A percentile compares a stretch with the other conserved stretches of the same genome.
phyloP scores from a whole-genome alignment of 2,797 vertebrate genomes.

The Fistularia tabacaria region DNA sequence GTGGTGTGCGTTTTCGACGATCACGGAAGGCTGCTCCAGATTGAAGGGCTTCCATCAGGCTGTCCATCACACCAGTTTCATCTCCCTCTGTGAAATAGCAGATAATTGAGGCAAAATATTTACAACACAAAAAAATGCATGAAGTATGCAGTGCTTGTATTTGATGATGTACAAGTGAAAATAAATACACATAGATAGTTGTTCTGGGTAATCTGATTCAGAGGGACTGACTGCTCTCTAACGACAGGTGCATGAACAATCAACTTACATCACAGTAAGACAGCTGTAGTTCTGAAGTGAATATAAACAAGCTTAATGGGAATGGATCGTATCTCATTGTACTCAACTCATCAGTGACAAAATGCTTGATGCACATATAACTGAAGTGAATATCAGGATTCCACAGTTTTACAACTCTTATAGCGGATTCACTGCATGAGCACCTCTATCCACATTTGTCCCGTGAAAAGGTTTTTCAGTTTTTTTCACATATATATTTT shows the following conservation, averaged over 20 bases:
- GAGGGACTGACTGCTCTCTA: neutral
- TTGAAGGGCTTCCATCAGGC: conserved; percentile 93
- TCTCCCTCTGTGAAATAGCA: conserved; percentile 84
- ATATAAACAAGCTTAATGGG: too few relatives aligned
- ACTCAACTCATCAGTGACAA: too few relatives aligned
- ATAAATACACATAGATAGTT: neutral
- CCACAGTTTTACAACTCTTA: too few relatives aligned
- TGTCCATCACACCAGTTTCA: conserved; percentile 98
- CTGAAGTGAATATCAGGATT: too few relatives aligned
- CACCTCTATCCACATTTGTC: too few relatives aligned
- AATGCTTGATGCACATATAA: too few relatives aligned
- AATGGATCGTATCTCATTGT: too few relatives aligned
- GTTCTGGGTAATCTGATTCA: neutral
- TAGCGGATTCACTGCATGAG: too few relatives aligned
- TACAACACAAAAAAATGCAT: conserved; percentile 12
- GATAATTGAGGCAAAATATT: conserved; percentile 28
- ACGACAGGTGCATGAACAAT: conserved; percentile 4
- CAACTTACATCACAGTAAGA: too few relatives aligned
- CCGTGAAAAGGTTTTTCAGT: too few relatives aligned
- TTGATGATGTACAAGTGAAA: neutral
- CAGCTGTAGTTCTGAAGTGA: too few relatives aligned
- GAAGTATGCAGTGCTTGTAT: neutral
- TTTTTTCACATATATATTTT: too few relatives aligned
- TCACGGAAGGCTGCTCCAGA: conserved; percentile 96
- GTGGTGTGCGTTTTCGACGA: conserved; percentile 91